These are phyloP conservation scores for Muntiacus reevesi DNA, from an alignment of 2,113 vertebrate genomes.

Conservation along the genomic window DNA sequence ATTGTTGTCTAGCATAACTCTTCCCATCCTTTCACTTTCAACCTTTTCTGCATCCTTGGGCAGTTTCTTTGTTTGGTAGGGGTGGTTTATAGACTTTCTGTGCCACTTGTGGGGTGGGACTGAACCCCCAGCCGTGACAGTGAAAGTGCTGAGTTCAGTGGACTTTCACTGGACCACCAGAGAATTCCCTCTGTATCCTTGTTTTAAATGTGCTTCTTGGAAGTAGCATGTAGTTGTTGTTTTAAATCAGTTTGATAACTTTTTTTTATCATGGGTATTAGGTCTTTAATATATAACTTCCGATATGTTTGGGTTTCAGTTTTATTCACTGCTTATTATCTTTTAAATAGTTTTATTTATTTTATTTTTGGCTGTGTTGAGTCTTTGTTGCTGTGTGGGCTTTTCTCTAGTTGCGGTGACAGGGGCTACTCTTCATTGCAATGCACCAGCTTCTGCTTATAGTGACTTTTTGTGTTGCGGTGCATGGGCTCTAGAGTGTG, in stretches of 20 bases:
- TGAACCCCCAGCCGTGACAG: background rate
- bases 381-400: background rate
- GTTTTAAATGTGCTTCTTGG: background rate
- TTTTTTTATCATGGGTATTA: background rate
- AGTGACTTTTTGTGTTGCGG: background rate
- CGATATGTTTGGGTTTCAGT: background rate
- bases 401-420: background rate
- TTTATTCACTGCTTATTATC: background rate
- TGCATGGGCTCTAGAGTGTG: background rate
- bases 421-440: background rate
- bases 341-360: background rate
- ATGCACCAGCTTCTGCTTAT: background rate
- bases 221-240: background rate
- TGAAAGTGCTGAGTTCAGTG: background rate
- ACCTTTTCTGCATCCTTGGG: background rate
- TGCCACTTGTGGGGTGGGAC: background rate
- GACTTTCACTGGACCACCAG: background rate
- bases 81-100: background rate
- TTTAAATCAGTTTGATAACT: background rate
- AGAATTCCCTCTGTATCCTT: background rate
- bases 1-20: background rate
- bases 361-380: background rate
- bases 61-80: background rate
- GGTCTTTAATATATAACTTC: background rate
- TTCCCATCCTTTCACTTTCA: slow-evolving; percentile 2